Evolutionary conservation across 2,888 invertebrate species (phyloP).

Genomic region (Acronicta leporina): DNA sequence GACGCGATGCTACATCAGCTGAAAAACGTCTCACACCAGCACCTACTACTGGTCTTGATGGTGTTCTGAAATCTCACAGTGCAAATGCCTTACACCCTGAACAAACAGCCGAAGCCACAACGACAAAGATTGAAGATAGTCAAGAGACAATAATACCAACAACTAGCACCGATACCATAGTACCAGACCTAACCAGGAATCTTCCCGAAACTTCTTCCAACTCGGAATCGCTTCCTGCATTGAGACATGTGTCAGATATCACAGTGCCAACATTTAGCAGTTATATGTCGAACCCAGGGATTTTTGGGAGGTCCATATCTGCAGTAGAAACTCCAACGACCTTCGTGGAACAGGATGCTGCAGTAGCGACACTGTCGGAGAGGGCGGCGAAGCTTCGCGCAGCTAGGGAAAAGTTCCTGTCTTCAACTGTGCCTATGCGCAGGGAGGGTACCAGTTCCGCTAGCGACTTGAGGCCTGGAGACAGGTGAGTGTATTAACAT

Average conservation of each 20-base stretch:
- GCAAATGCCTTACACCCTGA: conserved; percentile 82
- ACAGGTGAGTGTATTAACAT: conserved; percentile 67
- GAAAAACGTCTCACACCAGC: conserved; percentile 73
- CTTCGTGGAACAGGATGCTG: conserved; percentile 62
- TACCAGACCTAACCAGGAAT: conserved; percentile 68
- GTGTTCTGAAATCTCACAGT: conserved; percentile 83
- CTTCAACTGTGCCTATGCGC: conserved; percentile 82
- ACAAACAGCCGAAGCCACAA: conserved; percentile 52
- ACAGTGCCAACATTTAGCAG: conserved; percentile 74
- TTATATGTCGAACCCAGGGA: conserved; percentile 68
- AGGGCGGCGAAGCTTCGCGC: conserved; percentile 90
- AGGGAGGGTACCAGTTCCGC: conserved; percentile 83
- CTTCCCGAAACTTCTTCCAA: conserved; percentile 58
- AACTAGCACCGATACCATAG: conserved; percentile 80
- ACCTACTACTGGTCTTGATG: conserved; percentile 66
- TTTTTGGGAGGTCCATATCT: conserved; percentile 77
- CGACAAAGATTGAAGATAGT: conserved; percentile 68
- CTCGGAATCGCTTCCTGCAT: conserved; percentile 61
- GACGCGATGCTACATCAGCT: conserved; percentile 74
- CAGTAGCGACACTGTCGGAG: conserved; percentile 78
- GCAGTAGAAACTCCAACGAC: conserved; percentile 65
- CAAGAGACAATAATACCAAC: conserved; percentile 74
- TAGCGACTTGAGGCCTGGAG: conserved; percentile 80
- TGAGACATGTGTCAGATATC: conserved; percentile 76
- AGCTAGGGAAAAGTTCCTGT: conserved; percentile 93